phyloP scores from a whole-genome alignment of 1,140 invertebrate genomes.

The Coenobita brevimanus region DNA sequence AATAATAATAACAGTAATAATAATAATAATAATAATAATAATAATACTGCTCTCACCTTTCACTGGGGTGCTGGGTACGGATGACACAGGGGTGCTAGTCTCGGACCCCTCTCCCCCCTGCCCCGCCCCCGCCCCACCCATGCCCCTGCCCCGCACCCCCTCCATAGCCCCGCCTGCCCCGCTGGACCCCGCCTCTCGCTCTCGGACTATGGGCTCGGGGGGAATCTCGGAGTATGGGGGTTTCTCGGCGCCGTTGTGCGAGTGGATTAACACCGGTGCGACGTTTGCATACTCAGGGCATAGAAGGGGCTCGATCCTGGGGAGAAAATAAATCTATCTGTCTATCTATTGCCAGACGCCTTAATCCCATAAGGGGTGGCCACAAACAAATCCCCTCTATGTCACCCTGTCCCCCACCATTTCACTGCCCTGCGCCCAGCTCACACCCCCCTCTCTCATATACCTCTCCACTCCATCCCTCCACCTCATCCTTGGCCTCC shows the following conservation, averaged over 20 bases:
- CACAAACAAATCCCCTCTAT: too few relatives aligned
- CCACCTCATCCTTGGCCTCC: too few relatives aligned
- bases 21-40: too few relatives aligned
- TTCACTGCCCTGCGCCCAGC: too few relatives aligned
- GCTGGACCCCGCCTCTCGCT: slow-evolving; percentile 41
- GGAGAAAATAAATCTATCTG: slow-evolving; percentile 35
- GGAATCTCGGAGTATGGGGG: slow-evolving; percentile 74
- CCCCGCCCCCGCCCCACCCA: slow-evolving; percentile 31
- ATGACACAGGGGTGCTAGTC: slow-evolving; percentile 63
- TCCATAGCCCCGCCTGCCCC: slow-evolving; percentile 19
- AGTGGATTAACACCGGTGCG: slow-evolving; percentile 80
- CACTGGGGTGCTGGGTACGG: slow-evolving; percentile 62
- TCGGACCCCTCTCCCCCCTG: slow-evolving; percentile 19
- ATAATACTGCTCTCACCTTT: too few relatives aligned
- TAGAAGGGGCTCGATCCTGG: slow-evolving; percentile 81
- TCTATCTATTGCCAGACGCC: too few relatives aligned
- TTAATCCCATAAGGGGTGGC: too few relatives aligned
- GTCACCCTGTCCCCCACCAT: too few relatives aligned
- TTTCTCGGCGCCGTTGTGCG: slow-evolving; percentile 76
- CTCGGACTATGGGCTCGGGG: slow-evolving; percentile 72
- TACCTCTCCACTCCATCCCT: too few relatives aligned
- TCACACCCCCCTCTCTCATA: too few relatives aligned
- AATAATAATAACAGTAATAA: too few relatives aligned
- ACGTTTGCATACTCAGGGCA: slow-evolving; percentile 81
- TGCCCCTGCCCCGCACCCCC: background rate